A percentile compares a stretch with the other conserved stretches of the same genome.
Evolutionary conservation across 2,888 invertebrate genomes (phyloP).

Genomic region (Habrosyne pyritoides): DNA sequence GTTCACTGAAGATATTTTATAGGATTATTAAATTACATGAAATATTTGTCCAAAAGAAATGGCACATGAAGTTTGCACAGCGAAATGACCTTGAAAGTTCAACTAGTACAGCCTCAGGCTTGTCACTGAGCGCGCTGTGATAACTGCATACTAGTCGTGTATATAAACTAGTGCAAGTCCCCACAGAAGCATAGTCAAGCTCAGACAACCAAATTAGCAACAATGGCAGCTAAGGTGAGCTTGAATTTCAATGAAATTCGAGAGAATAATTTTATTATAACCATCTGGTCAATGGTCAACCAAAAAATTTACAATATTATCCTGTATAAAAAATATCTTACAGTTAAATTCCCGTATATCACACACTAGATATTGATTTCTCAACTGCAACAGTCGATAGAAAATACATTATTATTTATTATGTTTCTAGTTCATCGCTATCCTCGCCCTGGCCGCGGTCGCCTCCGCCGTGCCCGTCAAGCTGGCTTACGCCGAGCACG

Average conservation of each 20-base stretch:
- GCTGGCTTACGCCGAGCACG: conserved; percentile 60
- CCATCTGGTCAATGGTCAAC: too few species aligned
- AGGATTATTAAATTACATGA: too few species aligned
- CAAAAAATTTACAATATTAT: too few species aligned
- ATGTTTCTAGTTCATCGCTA: conserved; percentile 51
- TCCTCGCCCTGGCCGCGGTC: conserved; percentile 57
- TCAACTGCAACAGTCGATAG: too few species aligned
- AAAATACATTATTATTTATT: conserved; percentile 2
- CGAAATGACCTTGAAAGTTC: conserved; percentile 50
- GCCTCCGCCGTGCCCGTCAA: conserved; percentile 56
- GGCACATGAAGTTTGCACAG: too few species aligned
- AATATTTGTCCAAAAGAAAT: too few species aligned
- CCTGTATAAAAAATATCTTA: too few species aligned
- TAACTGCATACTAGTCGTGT: conserved; percentile 41
- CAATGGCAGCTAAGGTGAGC: conserved; percentile 72
- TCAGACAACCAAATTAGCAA: conserved; percentile 52
- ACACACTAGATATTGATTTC: too few species aligned
- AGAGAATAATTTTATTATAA: too few species aligned
- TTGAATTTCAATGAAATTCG: conserved; percentile 10
- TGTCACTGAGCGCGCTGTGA: conserved; percentile 29
- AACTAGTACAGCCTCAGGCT: conserved; percentile 41
- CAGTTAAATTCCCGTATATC: too few species aligned
- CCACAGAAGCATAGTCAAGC: conserved; percentile 53
- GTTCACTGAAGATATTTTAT: too few species aligned
- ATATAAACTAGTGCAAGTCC: conserved; percentile 60